Percentiles rank a stretch among this genome's conserved stretches.
Conservation (phyloP, 1,140 invertebrate species). For the Hylaeus volcanicus region DNA sequence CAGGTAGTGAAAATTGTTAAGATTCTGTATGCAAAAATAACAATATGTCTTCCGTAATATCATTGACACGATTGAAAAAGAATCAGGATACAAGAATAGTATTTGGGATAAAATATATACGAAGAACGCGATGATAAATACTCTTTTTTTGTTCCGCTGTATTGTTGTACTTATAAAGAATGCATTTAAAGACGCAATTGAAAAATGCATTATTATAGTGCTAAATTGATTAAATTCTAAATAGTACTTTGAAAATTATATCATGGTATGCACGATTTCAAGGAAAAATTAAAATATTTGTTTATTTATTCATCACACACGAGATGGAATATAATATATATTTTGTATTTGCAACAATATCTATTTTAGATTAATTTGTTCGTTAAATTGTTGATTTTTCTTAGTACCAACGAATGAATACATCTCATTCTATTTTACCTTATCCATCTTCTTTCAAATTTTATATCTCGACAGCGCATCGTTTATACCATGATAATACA, state of each 20-base stretch:
- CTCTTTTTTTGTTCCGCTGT: neutral
- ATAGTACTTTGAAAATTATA: constrained; percentile 73
- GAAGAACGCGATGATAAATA: constrained; percentile 25
- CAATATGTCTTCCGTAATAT: constrained; percentile 12
- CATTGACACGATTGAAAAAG: constrained; percentile 19
- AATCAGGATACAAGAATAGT: constrained; percentile 9
- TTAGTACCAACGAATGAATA: neutral
- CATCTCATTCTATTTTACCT: neutral
- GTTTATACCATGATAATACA: constrained; percentile 63
- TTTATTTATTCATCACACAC: constrained; percentile 28
- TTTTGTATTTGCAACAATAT: constrained; percentile 39
- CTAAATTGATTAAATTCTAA: constrained; percentile 77
- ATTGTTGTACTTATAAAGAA: constrained; percentile 67
- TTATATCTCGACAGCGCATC: constrained; percentile 33
- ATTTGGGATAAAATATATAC: constrained; percentile 31
- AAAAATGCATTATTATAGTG: constrained; percentile 74
- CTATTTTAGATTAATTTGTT: constrained; percentile 5
- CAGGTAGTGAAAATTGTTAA: constrained; percentile 11
- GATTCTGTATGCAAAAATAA: constrained; percentile 22
- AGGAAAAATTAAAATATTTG: constrained; percentile 55
- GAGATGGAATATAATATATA: constrained; percentile 50
- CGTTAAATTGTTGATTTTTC: constrained; percentile 19
- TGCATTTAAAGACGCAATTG: constrained; percentile 68
- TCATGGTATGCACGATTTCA: constrained; percentile 65
- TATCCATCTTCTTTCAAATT: constrained; percentile 9